A percentile compares a stretch with the other conserved stretches of the same genome.
Evolutionary conservation across 2,113 vertebrate species (phyloP).

Genomic region (Cyphomyrus plagiostoma): DNA sequence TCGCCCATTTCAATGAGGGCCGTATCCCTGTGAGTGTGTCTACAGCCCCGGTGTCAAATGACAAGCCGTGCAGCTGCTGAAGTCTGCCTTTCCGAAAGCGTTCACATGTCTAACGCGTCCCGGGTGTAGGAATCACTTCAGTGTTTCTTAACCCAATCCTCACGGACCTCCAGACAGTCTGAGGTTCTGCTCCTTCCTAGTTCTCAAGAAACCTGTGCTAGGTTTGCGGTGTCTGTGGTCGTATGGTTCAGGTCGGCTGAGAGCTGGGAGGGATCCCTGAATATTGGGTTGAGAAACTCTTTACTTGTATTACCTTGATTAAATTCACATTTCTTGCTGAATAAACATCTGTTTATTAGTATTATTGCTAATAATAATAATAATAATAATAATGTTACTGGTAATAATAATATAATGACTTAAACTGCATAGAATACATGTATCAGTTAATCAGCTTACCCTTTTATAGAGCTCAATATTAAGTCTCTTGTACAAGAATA

Average conservation of each 20-base stretch:
- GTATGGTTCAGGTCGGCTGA: not conserved
- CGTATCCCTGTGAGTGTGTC: constrained; percentile 79
- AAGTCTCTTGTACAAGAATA: not conserved
- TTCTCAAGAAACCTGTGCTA: not conserved
- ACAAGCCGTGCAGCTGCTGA: not conserved
- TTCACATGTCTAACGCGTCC: not conserved
- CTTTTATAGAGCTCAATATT: not conserved
- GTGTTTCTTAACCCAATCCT: not conserved
- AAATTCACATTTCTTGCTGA: not conserved
- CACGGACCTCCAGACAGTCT: not conserved
- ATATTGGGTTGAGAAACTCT: not conserved
- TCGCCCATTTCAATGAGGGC: constrained; percentile 79
- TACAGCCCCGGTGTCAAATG: not conserved
- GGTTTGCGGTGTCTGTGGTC: not conserved
- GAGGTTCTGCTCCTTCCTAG: not conserved
- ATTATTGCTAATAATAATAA: too few relatives aligned
- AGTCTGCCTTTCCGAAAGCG: not conserved
- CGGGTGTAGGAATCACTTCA: not conserved
- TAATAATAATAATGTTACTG: not conserved
- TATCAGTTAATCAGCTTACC: not conserved
- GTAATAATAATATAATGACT: not conserved
- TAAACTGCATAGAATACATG: not conserved
- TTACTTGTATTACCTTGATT: not conserved
- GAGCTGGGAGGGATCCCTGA: not conserved
- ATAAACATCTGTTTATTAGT: not conserved